phyloP scores from a whole-genome alignment of 2,888 invertebrate genomes.

The Mystacides longicornis region DNA sequence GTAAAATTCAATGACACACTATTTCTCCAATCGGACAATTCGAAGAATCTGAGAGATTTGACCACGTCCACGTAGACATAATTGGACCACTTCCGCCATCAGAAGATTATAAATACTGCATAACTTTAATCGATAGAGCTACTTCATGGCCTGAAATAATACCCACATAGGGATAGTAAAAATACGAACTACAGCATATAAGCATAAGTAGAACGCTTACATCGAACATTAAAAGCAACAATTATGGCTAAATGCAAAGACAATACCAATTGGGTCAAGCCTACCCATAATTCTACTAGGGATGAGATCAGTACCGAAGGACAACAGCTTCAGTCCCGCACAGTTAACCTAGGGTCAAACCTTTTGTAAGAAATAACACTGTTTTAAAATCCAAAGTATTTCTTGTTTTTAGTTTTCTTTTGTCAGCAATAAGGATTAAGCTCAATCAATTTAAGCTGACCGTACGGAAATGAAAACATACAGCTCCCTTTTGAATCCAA shows the following conservation, averaged over 20 bases:
- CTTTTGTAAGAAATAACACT: too few relatives aligned
- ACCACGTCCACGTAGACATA: background rate
- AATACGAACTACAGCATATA: conserved; percentile 24
- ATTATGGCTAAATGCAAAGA: conserved; percentile 17
- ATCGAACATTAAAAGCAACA: conserved; percentile 26
- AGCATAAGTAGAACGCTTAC: conserved; percentile 26
- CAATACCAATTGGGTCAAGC: conserved; percentile 20
- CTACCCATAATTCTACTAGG: conserved; percentile 31
- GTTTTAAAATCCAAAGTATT: too few relatives aligned
- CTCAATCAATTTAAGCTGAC: too few relatives aligned
- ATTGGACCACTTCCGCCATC: background rate
- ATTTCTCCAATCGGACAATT: conserved; percentile 1
- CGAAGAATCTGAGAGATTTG: conserved; percentile 29
- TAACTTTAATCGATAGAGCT: background rate
- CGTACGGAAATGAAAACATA: too few relatives aligned
- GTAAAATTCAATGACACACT: background rate
- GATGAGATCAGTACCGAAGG: conserved; percentile 26
- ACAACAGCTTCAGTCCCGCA: conserved; percentile 27
- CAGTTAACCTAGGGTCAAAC: conserved; percentile 27
- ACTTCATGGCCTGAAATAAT: background rate
- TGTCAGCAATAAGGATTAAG: too few relatives aligned
- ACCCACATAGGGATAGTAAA: conserved; percentile 20
- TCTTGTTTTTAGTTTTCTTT: too few relatives aligned
- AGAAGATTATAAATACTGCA: background rate
- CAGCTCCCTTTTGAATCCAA: too few relatives aligned